A percentile compares a stretch with the other conserved stretches of the same genome.
phyloP scores from a whole-genome alignment of 1,140 invertebrate species.

The Trichonephila inaurata region DNA sequence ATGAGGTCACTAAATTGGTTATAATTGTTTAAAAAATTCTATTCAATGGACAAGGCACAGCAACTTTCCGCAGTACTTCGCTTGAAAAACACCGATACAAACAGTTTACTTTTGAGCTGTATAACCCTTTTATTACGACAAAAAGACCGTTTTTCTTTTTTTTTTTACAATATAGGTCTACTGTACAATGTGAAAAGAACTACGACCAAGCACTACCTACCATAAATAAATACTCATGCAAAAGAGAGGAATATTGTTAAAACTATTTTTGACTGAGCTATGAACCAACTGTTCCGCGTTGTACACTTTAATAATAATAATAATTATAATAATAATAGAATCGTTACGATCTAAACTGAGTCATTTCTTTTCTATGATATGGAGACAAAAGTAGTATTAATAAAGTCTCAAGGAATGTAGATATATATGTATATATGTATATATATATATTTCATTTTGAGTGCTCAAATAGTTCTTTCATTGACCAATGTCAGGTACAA shows the following conservation, averaged over 20 bases:
- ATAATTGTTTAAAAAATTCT: conserved; percentile 60
- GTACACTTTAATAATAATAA: conserved; percentile 53
- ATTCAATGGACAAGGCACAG: conserved; percentile 73
- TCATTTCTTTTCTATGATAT: conserved; percentile 74
- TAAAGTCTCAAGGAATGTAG: conserved; percentile 68
- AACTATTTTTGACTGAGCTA: conserved; percentile 68
- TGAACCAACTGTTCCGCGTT: conserved; percentile 65
- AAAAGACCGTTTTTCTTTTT: conserved; percentile 58
- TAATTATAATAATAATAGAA: conserved; percentile 72
- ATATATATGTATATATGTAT: conserved; percentile 33
- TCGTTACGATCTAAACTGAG: conserved; percentile 52
- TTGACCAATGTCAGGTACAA: conserved; percentile 69
- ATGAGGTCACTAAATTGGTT: conserved; percentile 35
- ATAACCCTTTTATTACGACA: conserved; percentile 16
- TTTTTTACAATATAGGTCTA: conserved; percentile 69
- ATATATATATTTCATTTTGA: conserved; percentile 49
- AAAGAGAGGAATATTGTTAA: conserved; percentile 75
- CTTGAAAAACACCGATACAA: conserved; percentile 75
- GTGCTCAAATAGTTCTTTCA: conserved; percentile 70
- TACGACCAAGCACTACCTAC: conserved; percentile 73
- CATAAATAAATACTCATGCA: conserved; percentile 75
- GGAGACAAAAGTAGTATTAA: conserved; percentile 76
- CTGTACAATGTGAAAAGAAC: conserved; percentile 72
- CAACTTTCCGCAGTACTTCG: conserved; percentile 70
- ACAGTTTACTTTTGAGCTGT: conserved; percentile 66